Evolutionary conservation across 2,113 vertebrate species (phyloP).

Genomic region (Scartelaos histophorus): DNA sequence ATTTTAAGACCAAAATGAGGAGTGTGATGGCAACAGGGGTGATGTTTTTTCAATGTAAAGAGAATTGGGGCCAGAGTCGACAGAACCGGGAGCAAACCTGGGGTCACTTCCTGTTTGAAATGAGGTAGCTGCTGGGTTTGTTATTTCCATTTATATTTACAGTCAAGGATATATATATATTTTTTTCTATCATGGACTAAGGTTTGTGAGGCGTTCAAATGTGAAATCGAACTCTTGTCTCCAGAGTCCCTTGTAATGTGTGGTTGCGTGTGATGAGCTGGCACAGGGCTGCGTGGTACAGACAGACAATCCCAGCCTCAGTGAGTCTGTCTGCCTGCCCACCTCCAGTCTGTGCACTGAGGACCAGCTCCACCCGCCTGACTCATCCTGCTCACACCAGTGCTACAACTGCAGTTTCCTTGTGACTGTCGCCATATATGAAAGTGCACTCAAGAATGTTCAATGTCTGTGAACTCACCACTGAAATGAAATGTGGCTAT

Average conservation of each 20-base stretch:
- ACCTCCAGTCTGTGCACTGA: conserved; percentile 20
- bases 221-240: not conserved
- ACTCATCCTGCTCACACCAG: not conserved
- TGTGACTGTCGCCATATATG: not conserved
- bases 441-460: not conserved
- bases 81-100: no score
- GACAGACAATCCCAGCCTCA: not conserved
- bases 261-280: conserved; percentile 11
- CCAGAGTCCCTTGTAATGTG: not conserved
- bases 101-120: no score
- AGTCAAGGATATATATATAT: no score
- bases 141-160: no score
- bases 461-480: not conserved
- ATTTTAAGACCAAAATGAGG: no score
- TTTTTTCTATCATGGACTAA: not conserved
- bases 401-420: not conserved
- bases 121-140: no score
- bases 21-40: no score
- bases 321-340: conserved; percentile 6
- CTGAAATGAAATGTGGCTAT: not conserved
- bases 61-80: no score
- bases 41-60: no score
- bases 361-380: not conserved
- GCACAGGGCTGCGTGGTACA: conserved; percentile 17
- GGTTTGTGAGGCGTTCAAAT: not conserved